A percentile compares a stretch with the other conserved stretches of the same genome.
Conservation (phyloP, 2,113 vertebrate genomes). For the Podiceps cristatus region DNA sequence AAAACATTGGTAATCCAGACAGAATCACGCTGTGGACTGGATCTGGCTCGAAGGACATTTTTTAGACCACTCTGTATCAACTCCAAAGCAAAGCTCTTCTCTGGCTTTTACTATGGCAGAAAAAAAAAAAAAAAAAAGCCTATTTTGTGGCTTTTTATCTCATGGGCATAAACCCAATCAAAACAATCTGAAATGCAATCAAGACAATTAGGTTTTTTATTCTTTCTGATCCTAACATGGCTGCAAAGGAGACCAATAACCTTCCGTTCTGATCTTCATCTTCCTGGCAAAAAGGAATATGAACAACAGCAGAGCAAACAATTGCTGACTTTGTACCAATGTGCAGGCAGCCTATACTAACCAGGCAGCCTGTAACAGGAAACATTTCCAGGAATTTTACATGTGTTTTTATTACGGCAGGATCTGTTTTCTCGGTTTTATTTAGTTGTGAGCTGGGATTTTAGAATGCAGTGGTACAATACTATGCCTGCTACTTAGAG, state of each 20-base stretch:
- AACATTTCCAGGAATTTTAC: conserved; percentile 62
- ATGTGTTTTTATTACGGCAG: conserved; percentile 29
- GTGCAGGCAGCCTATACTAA: conserved; percentile 23
- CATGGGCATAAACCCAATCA: conserved; percentile 25
- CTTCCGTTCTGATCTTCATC: conserved; percentile 23
- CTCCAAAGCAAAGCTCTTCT: conserved; percentile 26
- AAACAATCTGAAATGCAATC: conserved; percentile 42
- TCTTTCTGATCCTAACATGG: conserved; percentile 21
- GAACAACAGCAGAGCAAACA: conserved; percentile 9
- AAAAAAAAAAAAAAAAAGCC: not conserved
- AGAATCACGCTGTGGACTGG: conserved; percentile 16
- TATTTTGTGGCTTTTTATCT: conserved; percentile 28
- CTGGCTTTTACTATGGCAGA: not conserved
- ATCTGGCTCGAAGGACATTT: conserved; percentile 8
- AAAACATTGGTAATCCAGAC: conserved; percentile 39
- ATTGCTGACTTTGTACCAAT: conserved; percentile 7
- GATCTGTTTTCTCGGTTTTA: conserved; percentile 28
- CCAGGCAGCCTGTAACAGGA: conserved; percentile 35
- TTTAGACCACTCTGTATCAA: not conserved
- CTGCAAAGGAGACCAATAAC: not conserved
- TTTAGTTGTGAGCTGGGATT: not conserved
- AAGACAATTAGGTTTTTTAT: conserved; percentile 18
- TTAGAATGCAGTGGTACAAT: not conserved
- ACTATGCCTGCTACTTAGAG: not conserved
- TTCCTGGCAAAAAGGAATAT: conserved; percentile 15